Evolutionary conservation across 1,140 invertebrate species (phyloP).

Genomic region (Drosophila sturtevanti): DNA sequence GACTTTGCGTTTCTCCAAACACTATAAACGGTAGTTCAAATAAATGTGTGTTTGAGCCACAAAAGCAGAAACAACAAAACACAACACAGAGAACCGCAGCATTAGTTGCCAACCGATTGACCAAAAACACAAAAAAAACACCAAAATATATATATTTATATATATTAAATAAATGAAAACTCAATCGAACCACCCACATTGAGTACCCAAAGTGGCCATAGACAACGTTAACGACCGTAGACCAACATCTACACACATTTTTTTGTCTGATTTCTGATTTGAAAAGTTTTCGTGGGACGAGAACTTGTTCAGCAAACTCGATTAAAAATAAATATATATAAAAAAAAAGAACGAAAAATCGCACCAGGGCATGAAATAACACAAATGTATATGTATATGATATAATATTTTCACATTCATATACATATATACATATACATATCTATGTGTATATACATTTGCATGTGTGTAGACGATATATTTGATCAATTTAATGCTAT

Average conservation of each 20-base stretch:
- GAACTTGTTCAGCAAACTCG: constrained; percentile 65
- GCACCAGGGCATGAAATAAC: constrained; percentile 69
- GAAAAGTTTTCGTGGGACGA: constrained; percentile 72
- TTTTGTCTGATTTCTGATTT: constrained; percentile 58
- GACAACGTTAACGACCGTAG: constrained; percentile 17
- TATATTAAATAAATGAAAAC: constrained; percentile 56
- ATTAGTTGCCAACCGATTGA: constrained; percentile 53
- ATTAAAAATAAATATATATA: not conserved
- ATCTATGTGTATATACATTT: not conserved
- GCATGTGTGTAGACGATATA: constrained; percentile 47
- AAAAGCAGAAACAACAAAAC: constrained; percentile 28
- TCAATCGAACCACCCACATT: constrained; percentile 69
- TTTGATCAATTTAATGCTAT: constrained; percentile 69
- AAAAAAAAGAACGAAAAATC: constrained; percentile 46
- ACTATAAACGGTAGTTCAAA: constrained; percentile 21
- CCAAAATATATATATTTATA: not conserved
- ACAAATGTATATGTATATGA: constrained; percentile 39
- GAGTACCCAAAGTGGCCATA: constrained; percentile 52
- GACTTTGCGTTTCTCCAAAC: constrained; percentile 40
- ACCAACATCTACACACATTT: constrained; percentile 45
- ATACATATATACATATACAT: constrained; percentile 9
- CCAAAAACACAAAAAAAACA: constrained; percentile 51
- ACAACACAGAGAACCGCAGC: constrained; percentile 19
- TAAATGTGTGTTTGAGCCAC: constrained; percentile 21
- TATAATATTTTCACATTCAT: constrained; percentile 36